Base-by-base conservation (phyloP, 2,113 vertebrate genomes). In the Arothron firmamentum region DNA sequence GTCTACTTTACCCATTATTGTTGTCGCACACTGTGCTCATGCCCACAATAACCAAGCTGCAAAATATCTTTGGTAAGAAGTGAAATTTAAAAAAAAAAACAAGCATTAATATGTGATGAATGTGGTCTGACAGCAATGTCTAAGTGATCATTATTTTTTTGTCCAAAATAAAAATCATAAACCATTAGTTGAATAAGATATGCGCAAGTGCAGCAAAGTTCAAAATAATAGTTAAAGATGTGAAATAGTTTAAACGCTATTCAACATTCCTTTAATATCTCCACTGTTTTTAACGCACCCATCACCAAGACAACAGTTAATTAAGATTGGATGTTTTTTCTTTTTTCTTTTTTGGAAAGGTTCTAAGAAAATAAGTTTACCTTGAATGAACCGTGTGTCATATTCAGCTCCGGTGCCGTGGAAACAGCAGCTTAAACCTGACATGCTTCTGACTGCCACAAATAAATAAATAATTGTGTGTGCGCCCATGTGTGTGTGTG, bases 271-370 rank as follows among this genome's bases (percentile, higher is more conserved):
- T 12, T 38, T 38, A 38, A 38, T 12, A 38, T 12, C 5, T 12
- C 34, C 10, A 12, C 34, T 38, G 9, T 38, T 38, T 43, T 45
- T 13, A 16, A 17, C 14, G 10, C 43, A 45, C 16, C 43, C 5
- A 52, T 78, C 51, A 13, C 78, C 71, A 63, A 62, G 62, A 52
- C 71, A 34, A 79, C 56, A 54, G 72, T 41, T 75, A 49, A 46
- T 55, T 0, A 18, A 64, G 52, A 65, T 75, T 56, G 6, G 56
- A 41, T 41, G 25, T 54, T 31, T 62, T 31, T 62, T 11, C 12
- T 38, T 31, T 31, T 31, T 31, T 7, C 6, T 31, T 50, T 65
- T 60, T 21, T 6, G 54, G 56, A 59, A 62, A 70, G 58, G 71
- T 51, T 61, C 53, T 49, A 21, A 83, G 70, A 62, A 47, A 52